Percentiles rank a stretch among this genome's conserved stretches.
phyloP scores from a whole-genome alignment of 35 echinoderm and acorn worm genomes.

The Apostichopus parvimensis region DNA sequence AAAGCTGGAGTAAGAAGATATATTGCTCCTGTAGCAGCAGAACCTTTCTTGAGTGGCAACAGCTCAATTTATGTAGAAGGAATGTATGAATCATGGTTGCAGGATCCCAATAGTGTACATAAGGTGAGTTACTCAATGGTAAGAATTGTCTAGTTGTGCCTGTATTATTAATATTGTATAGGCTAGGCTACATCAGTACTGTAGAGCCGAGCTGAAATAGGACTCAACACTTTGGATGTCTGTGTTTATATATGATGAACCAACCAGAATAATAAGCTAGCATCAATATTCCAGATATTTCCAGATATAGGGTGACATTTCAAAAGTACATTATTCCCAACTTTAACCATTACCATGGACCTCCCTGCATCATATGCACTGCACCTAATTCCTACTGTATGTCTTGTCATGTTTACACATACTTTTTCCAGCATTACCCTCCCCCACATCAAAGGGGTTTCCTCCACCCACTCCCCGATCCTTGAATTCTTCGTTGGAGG shows the following conservation, averaged over 20 bases:
- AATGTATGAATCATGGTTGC: constrained; percentile 97
- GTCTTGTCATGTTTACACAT: too few relatives aligned
- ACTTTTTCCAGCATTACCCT: neutral
- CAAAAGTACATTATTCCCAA: too few relatives aligned
- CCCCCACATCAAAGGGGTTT: neutral
- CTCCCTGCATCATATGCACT: too few relatives aligned
- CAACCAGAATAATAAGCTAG: too few relatives aligned
- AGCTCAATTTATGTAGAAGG: constrained; percentile 96
- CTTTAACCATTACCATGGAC: too few relatives aligned
- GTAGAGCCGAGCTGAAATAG: too few relatives aligned
- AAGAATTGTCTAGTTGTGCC: neutral
- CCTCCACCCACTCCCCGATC: constrained; percentile 10
- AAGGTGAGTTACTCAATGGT: constrained; percentile 67
- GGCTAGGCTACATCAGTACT: too few relatives aligned
- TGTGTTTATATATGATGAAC: too few relatives aligned
- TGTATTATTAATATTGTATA: too few relatives aligned
- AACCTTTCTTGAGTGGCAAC: constrained; percentile 95
- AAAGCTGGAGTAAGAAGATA: constrained; percentile 53
- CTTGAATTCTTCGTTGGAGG: neutral
- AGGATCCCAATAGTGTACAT: constrained; percentile 97
- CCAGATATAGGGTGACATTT: too few relatives aligned
- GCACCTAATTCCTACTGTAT: too few relatives aligned
- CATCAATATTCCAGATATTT: neutral
- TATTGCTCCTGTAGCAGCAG: constrained; percentile 86
- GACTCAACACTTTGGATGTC: too few relatives aligned